These are phyloP conservation scores for Gymnarchus niloticus DNA, from an alignment of 2,113 vertebrate species.

Conservation along the genomic window DNA sequence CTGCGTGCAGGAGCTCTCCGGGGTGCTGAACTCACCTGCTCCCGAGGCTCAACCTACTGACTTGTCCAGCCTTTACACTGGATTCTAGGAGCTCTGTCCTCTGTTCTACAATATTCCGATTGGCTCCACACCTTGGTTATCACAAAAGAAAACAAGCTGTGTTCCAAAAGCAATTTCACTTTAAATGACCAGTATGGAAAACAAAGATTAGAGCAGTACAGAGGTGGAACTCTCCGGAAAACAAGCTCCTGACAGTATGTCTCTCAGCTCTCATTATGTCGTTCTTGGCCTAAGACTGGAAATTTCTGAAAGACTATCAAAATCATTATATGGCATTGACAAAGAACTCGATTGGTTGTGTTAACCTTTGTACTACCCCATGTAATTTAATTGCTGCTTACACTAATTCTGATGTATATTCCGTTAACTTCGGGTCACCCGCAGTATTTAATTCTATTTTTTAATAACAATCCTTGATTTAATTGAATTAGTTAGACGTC, in stretches of 20 bases:
- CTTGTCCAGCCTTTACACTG: neutral
- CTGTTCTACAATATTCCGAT: neutral
- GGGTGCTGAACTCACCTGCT: conserved; percentile 39
- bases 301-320: conserved; percentile 3
- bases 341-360: neutral
- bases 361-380: neutral
- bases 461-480: conserved; percentile 20
- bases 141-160: too few relatives aligned
- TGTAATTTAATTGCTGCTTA: conserved; percentile 2
- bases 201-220: neutral
- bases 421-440: conserved; percentile 17
- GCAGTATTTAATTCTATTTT: conserved; percentile 17
- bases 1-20: conserved; percentile 30
- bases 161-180: neutral
- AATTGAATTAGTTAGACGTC: conserved; percentile 8
- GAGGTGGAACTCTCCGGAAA: neutral
- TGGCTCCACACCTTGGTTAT: neutral
- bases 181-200: neutral
- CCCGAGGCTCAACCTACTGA: neutral
- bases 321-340: neutral
- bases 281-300: neutral
- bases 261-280: too few relatives aligned
- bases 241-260: neutral
- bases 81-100: neutral
- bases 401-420: conserved; percentile 8